These are phyloP conservation scores for Pempheris klunzingeri DNA, from an alignment of 2,797 vertebrate species.

Conservation along the genomic window DNA sequence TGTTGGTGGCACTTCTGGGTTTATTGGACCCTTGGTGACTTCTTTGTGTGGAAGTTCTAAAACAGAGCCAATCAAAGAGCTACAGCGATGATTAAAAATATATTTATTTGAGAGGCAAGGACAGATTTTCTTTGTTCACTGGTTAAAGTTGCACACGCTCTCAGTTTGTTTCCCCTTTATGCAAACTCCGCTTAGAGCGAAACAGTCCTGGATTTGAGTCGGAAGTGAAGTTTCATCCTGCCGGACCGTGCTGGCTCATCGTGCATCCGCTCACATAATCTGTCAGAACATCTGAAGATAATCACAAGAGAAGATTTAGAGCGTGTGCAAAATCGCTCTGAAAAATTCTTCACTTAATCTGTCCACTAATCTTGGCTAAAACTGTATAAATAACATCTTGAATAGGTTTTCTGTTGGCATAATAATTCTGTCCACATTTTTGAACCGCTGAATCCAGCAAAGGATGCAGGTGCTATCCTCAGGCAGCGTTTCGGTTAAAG, in stretches of 20 bases:
- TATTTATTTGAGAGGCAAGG: not conserved
- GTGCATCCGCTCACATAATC: conserved; percentile 12
- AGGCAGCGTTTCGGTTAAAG: not conserved
- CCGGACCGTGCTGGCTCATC: not conserved
- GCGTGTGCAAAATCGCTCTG: not conserved
- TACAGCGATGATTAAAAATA: not conserved
- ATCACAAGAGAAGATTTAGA: conserved; percentile 14
- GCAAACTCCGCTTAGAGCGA: not conserved
- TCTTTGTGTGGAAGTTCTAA: not conserved
- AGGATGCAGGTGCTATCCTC: not conserved
- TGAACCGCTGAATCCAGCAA: too few relatives aligned
- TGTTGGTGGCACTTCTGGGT: not conserved
- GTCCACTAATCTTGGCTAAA: not conserved
- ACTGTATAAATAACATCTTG: not conserved
- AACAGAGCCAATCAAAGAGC: not conserved
- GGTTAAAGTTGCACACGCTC: not conserved
- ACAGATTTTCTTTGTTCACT: not conserved
- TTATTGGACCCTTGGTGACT: not conserved
- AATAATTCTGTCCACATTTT: not conserved
- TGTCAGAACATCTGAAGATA: conserved; percentile 50
- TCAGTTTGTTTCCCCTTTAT: not conserved
- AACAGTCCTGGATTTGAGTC: not conserved
- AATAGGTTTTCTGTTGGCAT: not conserved
- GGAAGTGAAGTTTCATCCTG: not conserved
- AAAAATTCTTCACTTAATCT: not conserved